A percentile compares a stretch with the other conserved stretches of the same genome.
These are phyloP conservation scores for Flabesymbios commensalis DNA, from an alignment of 2,888 invertebrate species.

Conservation along the genomic window DNA sequence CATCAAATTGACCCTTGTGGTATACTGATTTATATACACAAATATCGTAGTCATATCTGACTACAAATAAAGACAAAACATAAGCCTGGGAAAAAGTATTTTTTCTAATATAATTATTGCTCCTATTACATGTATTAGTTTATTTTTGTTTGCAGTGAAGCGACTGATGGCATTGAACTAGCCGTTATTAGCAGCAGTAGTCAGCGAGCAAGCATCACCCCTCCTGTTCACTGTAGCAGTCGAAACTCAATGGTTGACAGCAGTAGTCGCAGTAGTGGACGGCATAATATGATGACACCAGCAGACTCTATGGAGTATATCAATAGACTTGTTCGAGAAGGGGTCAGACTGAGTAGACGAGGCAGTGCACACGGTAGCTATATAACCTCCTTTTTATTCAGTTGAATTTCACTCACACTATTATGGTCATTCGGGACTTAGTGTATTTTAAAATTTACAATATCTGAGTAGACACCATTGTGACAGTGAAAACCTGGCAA, in stretches of 20 bases:
- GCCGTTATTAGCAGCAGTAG: constrained; percentile 67
- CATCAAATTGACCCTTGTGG: too few species aligned
- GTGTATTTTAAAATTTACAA: too few species aligned
- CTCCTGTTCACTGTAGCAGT: constrained; percentile 70
- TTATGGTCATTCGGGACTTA: too few species aligned
- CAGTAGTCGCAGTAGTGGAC: constrained; percentile 17
- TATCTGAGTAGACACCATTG: too few species aligned
- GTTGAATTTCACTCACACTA: too few species aligned
- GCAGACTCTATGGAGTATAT: constrained; percentile 48
- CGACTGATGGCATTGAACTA: constrained; percentile 79
- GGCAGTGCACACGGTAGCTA: too few species aligned
- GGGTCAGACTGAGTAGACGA: too few species aligned
- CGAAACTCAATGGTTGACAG: constrained; percentile 69
- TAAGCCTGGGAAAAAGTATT: neutral
- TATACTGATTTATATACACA: too few species aligned
- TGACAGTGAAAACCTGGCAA: too few species aligned
- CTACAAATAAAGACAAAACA: neutral
- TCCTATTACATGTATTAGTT: neutral
- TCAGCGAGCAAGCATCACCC: constrained; percentile 54
- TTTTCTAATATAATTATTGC: neutral
- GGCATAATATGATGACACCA: constrained; percentile 50
- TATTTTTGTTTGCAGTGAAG: constrained; percentile 20
- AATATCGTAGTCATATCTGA: neutral
- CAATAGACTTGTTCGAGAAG: constrained; percentile 40
- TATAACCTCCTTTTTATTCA: too few species aligned